Conservation (phyloP, 1,140 invertebrate species). For the Triops longicaudatus region DNA sequence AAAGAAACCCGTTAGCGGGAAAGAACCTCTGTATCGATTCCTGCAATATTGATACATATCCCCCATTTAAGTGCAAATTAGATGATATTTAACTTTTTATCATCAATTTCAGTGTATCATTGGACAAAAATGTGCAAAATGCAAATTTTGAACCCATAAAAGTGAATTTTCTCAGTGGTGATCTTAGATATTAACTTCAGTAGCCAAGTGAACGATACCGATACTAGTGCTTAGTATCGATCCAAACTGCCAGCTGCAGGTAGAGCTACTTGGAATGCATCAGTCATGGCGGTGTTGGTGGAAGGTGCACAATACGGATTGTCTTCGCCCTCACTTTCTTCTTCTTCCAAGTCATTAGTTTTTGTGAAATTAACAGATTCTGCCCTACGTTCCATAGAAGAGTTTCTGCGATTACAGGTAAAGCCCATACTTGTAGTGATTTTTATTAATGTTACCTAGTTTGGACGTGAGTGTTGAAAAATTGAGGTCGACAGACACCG, state of each 20-base stretch:
- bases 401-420: constrained; percentile 74
- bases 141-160: no score
- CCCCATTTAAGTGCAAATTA: no score
- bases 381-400: constrained; percentile 78
- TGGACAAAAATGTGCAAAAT: no score
- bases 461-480: neutral
- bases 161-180: neutral
- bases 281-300: constrained; percentile 76
- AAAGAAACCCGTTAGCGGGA: constrained; percentile 9
- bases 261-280: neutral
- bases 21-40: neutral
- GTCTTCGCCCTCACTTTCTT: constrained; percentile 74
- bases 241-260: neutral
- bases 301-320: constrained; percentile 91
- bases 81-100: no score
- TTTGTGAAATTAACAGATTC: constrained; percentile 93
- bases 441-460: neutral
- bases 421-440: neutral
- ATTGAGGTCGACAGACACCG: constrained; percentile 14
- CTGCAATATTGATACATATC: no score
- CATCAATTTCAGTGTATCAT: no score
- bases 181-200: neutral
- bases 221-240: neutral
- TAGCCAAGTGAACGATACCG: neutral
- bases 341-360: constrained; percentile 78